Percentiles rank a stretch among this genome's conserved stretches.
phyloP scores from a whole-genome alignment of 2,797 vertebrate species.

The Morelia viridis region DNA sequence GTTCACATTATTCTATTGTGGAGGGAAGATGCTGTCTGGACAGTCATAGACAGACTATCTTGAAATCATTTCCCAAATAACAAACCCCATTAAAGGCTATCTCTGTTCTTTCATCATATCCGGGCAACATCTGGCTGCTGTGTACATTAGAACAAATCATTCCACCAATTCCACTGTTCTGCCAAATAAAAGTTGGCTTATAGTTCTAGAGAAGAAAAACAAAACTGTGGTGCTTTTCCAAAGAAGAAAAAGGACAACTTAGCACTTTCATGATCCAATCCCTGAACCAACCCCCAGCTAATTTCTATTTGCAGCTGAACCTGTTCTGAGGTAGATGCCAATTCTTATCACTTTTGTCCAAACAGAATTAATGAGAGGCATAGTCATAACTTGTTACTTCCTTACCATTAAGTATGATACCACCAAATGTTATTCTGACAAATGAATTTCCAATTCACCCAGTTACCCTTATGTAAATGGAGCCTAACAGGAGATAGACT shows the following conservation, averaged over 20 bases:
- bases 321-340: background rate
- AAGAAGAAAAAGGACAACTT: background rate
- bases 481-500: background rate
- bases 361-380: background rate
- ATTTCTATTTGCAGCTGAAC: background rate
- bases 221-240: background rate
- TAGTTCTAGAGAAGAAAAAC: background rate
- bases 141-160: background rate
- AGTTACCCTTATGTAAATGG: background rate
- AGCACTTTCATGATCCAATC: background rate
- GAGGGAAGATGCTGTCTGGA: background rate
- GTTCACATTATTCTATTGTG: background rate
- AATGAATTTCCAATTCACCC: background rate
- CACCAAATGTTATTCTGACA: background rate
- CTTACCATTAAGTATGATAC: background rate
- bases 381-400: slow-evolving; percentile 2
- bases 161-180: background rate
- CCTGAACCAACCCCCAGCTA: background rate
- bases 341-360: background rate
- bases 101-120: background rate
- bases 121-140: background rate
- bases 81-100: background rate
- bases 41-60: background rate
- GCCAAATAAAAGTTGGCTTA: background rate
- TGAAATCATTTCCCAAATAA: background rate